A percentile compares a stretch with the other conserved stretches of the same genome.
These are phyloP conservation scores for Plagodis dolabraria DNA, from an alignment of 2,888 invertebrate species.

Conservation along the genomic window DNA sequence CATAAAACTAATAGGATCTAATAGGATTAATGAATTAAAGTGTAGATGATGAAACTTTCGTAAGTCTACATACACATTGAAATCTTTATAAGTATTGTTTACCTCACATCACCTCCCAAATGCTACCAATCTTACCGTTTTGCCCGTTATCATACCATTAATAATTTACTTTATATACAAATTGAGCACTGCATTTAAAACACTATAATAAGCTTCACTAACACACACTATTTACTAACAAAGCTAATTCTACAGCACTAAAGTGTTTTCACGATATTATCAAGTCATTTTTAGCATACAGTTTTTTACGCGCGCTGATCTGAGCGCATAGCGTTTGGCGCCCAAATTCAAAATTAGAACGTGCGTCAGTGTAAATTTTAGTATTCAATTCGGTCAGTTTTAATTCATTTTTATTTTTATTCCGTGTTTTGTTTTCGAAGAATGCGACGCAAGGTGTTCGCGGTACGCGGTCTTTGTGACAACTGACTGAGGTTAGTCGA, in stretches of 20 bases:
- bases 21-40: no score
- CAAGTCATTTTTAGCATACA: constrained; percentile 30
- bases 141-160: neutral
- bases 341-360: constrained; percentile 63
- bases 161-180: constrained; percentile 12
- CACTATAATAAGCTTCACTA: constrained; percentile 13
- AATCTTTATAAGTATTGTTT: no score
- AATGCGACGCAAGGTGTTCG: constrained; percentile 42
- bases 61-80: no score
- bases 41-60: no score
- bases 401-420: constrained; percentile 48
- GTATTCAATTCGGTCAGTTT: constrained; percentile 55
- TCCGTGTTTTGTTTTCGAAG: constrained; percentile 37
- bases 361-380: constrained; percentile 56
- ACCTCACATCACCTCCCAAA: constrained; percentile 28
- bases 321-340: constrained; percentile 52
- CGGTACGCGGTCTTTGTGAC: constrained; percentile 65
- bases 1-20: no score
- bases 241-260: constrained; percentile 2
- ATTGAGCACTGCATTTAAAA: constrained; percentile 20
- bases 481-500: constrained; percentile 69
- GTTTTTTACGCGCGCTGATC: constrained; percentile 28
- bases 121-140: constrained; percentile 27
- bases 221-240: constrained; percentile 14
- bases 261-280: constrained; percentile 12